Base-by-base conservation (phyloP, 1,140 invertebrate species). In the Archegozetes longisetosus region DNA sequence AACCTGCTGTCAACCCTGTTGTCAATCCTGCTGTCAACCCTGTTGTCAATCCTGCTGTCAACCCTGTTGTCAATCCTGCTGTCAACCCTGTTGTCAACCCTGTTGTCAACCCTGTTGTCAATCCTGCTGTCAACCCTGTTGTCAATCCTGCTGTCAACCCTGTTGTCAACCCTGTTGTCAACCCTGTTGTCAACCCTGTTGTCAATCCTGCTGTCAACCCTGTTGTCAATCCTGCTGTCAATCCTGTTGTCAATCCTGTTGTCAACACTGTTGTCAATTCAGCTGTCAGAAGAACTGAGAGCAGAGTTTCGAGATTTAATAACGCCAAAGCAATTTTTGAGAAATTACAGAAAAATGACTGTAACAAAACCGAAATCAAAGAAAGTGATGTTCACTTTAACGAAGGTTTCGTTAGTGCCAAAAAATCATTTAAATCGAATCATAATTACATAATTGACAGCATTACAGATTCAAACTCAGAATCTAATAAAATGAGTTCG, bases 251-350 rank as follows among this genome's bases (percentile, higher is more conserved):
- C n/a, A n/a, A n/a, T n/a, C n/a, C 32, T 6, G 32, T 17, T 40
- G 6, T 9, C 17, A 40, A 40, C 6, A 17, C 6, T 6, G 32
- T 40, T 17, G 32, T 40, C 32, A 17, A 17, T 40, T 17, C 32
- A 40, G 32, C 32, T 17, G 17, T 40, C 17, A 27, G 60, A 20
- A 77, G 87, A 54, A 86, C 85, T 2, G 87, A 91, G 74, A 88
- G 86, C 62, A 86, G 90, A 70, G 80, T 89, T 62, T 83, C 86
- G 20, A 75, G 90, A 53, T 94, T 95, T 72, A 92, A 92, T 69
- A 89, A 85, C 72, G 90, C 90, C 0, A 76, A 88, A 29, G 89
- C 89, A 25, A 77, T 95, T 24, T 94, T 95, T 73, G 89, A 93
- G 71, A 89, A 90, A 68, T 76, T 94, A 58, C 88, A 88, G 24